Percentiles rank a stretch among this genome's conserved stretches.
Conservation (phyloP, 2,888 invertebrate species). For the Bellardia bayeri region DNA sequence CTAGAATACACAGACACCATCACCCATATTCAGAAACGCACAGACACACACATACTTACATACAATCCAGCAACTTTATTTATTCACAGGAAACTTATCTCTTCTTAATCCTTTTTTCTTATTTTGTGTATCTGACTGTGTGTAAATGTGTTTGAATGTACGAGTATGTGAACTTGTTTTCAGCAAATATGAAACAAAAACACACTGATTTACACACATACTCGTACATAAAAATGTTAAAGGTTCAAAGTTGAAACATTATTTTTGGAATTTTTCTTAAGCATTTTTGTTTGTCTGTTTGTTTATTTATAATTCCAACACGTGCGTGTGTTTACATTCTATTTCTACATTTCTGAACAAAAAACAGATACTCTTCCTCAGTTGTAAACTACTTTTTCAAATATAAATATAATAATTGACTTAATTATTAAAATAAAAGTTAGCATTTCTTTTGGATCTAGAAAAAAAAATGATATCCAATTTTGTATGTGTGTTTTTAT, state of each 20-base stretch:
- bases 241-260: slow-evolving; percentile 59
- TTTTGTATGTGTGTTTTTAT: too few species aligned
- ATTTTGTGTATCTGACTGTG: background rate
- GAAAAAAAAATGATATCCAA: too few species aligned
- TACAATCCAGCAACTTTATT: slow-evolving; percentile 29
- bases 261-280: slow-evolving; percentile 14
- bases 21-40: background rate
- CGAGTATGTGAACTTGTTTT: background rate
- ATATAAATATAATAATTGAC: too few species aligned
- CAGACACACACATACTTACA: background rate
- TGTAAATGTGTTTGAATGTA: background rate
- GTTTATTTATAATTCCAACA: background rate
- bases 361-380: too few species aligned
- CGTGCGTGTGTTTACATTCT: background rate
- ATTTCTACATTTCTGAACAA: background rate
- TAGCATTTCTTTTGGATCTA: too few species aligned
- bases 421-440: too few species aligned
- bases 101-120: slow-evolving; percentile 49
- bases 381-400: too few species aligned
- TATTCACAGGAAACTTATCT: slow-evolving; percentile 21
- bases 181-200: slow-evolving; percentile 14
- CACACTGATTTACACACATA: background rate
- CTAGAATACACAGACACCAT: background rate
- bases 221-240: background rate
- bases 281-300: background rate